These are phyloP conservation scores for Centropus bengalensis DNA, from an alignment of 2,113 vertebrate genomes.

Conservation along the genomic window DNA sequence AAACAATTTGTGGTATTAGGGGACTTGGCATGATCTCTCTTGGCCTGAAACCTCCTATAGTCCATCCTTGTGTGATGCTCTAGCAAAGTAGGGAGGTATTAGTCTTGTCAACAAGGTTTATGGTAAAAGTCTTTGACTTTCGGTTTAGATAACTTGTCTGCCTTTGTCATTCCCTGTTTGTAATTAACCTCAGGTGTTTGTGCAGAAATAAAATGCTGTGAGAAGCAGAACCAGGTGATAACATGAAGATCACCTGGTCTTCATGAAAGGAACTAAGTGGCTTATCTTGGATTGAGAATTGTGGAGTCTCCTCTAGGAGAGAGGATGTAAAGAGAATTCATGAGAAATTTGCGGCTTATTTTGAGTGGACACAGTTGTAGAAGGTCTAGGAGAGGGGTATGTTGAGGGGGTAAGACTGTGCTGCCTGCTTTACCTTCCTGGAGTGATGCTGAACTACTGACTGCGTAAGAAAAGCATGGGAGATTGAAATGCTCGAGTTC, in stretches of 20 bases:
- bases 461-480: not conserved
- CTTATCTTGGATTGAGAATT: not conserved
- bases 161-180: not conserved
- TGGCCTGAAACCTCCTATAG: not conserved
- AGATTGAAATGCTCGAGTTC: not conserved
- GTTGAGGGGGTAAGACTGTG: not conserved
- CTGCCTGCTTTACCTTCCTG: not conserved
- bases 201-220: not conserved
- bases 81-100: not conserved
- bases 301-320: too few relatives aligned
- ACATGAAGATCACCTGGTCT: not conserved
- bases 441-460: not conserved
- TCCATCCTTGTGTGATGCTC: not conserved
- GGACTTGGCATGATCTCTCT: not conserved
- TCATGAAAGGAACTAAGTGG: not conserved
- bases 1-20: not conserved
- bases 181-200: not conserved
- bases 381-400: not conserved
- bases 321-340: not conserved
- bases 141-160: not conserved
- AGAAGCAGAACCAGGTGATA: not conserved
- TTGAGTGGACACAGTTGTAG: not conserved
- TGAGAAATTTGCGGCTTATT: not conserved
- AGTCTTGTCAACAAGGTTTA: not conserved
- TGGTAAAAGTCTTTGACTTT: not conserved